A percentile compares a stretch with the other conserved stretches of the same genome.
These are phyloP conservation scores for Muricea muricata DNA, from an alignment of 92 coral and sea anemone species.

Conservation along the genomic window DNA sequence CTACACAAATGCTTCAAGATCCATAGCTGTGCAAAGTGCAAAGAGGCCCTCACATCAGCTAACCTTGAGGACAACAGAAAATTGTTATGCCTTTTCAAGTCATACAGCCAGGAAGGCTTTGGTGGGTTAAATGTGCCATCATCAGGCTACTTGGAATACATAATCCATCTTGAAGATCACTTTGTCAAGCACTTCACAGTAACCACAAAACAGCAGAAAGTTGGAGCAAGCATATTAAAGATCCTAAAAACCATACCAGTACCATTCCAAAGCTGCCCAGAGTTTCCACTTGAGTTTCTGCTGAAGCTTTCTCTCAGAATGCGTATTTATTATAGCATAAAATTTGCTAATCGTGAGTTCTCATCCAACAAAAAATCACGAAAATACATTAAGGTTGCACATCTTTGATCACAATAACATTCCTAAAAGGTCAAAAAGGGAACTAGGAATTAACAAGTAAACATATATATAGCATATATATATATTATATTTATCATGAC, in stretches of 20 bases:
- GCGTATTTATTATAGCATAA: slow-evolving; percentile 16
- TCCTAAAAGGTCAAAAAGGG: too few species aligned
- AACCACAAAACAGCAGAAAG: not conserved
- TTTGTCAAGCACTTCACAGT: not conserved
- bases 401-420: too few species aligned
- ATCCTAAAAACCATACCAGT: not conserved
- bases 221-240: not conserved
- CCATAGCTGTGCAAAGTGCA: not conserved
- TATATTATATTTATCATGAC: too few species aligned
- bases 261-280: not conserved
- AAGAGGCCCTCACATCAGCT: not conserved
- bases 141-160: not conserved
- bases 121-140: slow-evolving; percentile 5
- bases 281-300: not conserved
- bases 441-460: too few species aligned
- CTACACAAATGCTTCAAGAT: slow-evolving; percentile 8
- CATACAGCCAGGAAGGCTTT: not conserved
- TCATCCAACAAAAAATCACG: not conserved
- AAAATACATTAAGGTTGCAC: slow-evolving; percentile 22
- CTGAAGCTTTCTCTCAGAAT: slow-evolving; percentile 19
- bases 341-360: slow-evolving; percentile 19
- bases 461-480: too few species aligned
- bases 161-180: not conserved
- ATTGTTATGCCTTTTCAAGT: not conserved
- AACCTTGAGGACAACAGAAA: not conserved